Conservation (phyloP, 2,888 invertebrate species). For the Tholera decimalis region DNA sequence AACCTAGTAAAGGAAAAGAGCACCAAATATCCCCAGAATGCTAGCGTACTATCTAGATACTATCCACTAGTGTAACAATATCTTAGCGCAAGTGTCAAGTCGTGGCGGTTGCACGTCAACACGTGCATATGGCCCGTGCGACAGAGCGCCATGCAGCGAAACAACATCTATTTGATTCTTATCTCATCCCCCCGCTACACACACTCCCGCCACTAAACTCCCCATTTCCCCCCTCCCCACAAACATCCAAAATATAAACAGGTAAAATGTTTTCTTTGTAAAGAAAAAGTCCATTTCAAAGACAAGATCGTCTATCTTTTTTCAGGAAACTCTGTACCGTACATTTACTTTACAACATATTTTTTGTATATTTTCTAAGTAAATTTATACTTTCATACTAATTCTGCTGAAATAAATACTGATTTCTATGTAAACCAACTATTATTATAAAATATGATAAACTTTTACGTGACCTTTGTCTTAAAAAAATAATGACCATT, state of each 20-base stretch:
- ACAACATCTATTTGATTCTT: conserved; percentile 91
- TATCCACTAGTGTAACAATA: conserved; percentile 67
- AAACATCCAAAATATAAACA: conserved; percentile 86
- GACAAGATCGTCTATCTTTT: conserved; percentile 80
- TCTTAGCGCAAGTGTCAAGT: conserved; percentile 85
- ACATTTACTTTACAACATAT: conserved; percentile 63
- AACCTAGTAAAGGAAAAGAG: conserved; percentile 46
- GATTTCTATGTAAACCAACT: conserved; percentile 13
- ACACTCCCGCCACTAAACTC: conserved; percentile 64
- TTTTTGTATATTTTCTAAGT: conserved; percentile 46
- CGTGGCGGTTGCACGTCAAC: conserved; percentile 81
- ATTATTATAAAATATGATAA: neutral
- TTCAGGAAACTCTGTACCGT: conserved; percentile 70
- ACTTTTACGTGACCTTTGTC: neutral
- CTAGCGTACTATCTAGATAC: conserved; percentile 51
- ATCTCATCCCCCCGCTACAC: conserved; percentile 80
- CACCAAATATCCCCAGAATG: conserved; percentile 43
- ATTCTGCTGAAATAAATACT: conserved; percentile 22
- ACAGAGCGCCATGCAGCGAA: conserved; percentile 87
- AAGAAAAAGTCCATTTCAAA: conserved; percentile 83
- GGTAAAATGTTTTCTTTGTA: conserved; percentile 86
- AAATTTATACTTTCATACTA: conserved; percentile 27
- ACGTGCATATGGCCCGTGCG: conserved; percentile 85
- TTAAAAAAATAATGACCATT: conserved; percentile 12
- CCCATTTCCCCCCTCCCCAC: conserved; percentile 68